Conservation (phyloP, 1,140 invertebrate genomes). For the Penaeus vannamei region DNA sequence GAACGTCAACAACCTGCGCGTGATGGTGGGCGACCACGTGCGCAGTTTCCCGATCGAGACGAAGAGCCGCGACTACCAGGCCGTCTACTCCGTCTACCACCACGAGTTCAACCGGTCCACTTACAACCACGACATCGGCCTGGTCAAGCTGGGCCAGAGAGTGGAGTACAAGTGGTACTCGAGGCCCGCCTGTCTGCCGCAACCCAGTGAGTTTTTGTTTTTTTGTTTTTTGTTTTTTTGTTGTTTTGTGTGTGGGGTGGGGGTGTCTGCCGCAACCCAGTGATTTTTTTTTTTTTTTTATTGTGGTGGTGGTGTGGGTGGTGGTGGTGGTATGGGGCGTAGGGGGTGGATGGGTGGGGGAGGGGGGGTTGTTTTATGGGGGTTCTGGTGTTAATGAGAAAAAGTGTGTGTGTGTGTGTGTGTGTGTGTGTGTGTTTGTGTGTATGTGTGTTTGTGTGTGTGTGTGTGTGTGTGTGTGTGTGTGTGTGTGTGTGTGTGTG, state of each 20-base stretch:
- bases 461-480: too few species aligned
- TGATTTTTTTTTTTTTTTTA: neutral
- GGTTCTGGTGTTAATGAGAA: too few species aligned
- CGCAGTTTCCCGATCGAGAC: constrained; percentile 80
- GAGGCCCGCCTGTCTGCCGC: constrained; percentile 84
- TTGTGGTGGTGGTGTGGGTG: too few species aligned
- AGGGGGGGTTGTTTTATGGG: too few species aligned
- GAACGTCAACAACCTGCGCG: constrained; percentile 70
- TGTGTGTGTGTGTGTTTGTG: constrained; percentile 1
- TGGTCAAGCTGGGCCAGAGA: constrained; percentile 79
- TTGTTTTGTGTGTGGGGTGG: too few species aligned
- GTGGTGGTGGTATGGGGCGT: too few species aligned
- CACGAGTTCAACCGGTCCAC: constrained; percentile 79
- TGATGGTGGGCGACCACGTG: constrained; percentile 86
- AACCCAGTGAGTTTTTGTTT: constrained; percentile 73
- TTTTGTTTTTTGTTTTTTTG: too few species aligned
- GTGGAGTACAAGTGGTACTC: constrained; percentile 80
- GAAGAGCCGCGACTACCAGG: constrained; percentile 78
- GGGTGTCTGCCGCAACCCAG: too few species aligned
- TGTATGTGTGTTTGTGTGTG: neutral
- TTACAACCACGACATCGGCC: constrained; percentile 88
- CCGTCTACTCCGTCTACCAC: constrained; percentile 82
- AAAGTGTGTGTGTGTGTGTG: too few species aligned
- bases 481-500: too few species aligned
- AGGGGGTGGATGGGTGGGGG: too few species aligned